Evolutionary conservation across 1,140 invertebrate genomes (phyloP).

Genomic region (Gryllus bimaculatus): DNA sequence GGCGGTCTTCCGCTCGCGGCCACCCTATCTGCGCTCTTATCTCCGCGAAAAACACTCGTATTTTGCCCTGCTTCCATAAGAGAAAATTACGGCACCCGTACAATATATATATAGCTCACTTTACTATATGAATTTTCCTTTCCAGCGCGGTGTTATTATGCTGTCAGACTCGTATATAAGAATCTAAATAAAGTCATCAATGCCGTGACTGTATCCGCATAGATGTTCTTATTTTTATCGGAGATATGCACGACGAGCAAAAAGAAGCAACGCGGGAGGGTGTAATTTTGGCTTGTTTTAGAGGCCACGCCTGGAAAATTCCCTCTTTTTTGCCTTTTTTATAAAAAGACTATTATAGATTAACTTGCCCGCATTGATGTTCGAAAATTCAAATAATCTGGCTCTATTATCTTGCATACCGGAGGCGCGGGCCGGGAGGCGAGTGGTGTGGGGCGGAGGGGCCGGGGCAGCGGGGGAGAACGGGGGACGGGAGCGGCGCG

Average conservation of each 20-base stretch:
- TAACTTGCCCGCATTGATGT: background rate
- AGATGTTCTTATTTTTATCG: background rate
- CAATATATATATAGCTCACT: constrained; percentile 5
- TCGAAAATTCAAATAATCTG: constrained; percentile 5
- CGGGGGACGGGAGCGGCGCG: no score
- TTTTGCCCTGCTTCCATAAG: background rate
- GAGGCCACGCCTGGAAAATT: background rate
- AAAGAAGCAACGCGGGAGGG: background rate
- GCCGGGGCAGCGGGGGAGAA: no score
- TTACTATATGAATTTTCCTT: background rate
- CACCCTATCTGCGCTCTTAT: background rate
- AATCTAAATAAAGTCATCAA: constrained; percentile 5
- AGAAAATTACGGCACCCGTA: background rate
- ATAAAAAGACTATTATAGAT: constrained; percentile 6
- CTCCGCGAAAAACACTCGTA: background rate
- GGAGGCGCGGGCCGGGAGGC: background rate
- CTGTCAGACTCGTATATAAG: constrained; percentile 4
- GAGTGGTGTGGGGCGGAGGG: background rate
- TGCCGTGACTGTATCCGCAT: background rate
- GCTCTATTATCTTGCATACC: constrained; percentile 4
- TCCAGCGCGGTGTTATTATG: background rate
- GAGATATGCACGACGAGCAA: background rate
- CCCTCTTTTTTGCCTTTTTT: background rate
- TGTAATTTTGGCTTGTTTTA: background rate
- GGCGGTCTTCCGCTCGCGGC: background rate